Conservation (phyloP, 2,888 invertebrate species). For the Drosophila fulvimacula region DNA sequence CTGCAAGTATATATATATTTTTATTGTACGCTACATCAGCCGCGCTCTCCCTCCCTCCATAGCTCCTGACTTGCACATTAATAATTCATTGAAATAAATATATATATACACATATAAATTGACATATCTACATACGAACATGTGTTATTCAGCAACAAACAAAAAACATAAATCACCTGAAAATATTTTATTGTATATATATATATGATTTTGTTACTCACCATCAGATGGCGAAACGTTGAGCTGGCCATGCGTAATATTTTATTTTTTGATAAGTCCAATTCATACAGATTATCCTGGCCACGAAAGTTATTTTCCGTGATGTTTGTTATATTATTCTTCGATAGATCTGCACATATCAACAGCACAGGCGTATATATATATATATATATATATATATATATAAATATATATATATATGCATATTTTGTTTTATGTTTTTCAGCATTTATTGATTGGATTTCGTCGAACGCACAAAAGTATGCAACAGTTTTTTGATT, state of each 20-base stretch:
- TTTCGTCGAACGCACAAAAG: conserved; percentile 25
- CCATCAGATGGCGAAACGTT: conserved; percentile 89
- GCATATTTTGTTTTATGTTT: neutral
- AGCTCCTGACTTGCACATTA: neutral
- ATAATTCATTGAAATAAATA: conserved; percentile 6
- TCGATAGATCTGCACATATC: conserved; percentile 86
- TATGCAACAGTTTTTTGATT: conserved; percentile 47
- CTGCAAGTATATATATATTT: no score
- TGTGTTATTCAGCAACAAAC: neutral
- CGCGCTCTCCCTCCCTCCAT: neutral
- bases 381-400: no score
- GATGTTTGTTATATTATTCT: conserved; percentile 90
- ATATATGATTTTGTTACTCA: conserved; percentile 64
- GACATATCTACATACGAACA: neutral
- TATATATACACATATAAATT: neutral
- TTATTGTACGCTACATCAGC: neutral
- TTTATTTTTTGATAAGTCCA: conserved; percentile 90
- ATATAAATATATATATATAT: conserved; percentile 5
- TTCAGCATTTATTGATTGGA: conserved; percentile 13
- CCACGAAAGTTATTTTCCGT: conserved; percentile 91
- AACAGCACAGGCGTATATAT: conserved; percentile 12
- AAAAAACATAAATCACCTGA: neutral
- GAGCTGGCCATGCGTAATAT: conserved; percentile 91
- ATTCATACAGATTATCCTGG: conserved; percentile 89
- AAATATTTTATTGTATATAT: conserved; percentile 1